phyloP scores from a whole-genome alignment of 2,113 vertebrate genomes.

The Sander vitreus region DNA sequence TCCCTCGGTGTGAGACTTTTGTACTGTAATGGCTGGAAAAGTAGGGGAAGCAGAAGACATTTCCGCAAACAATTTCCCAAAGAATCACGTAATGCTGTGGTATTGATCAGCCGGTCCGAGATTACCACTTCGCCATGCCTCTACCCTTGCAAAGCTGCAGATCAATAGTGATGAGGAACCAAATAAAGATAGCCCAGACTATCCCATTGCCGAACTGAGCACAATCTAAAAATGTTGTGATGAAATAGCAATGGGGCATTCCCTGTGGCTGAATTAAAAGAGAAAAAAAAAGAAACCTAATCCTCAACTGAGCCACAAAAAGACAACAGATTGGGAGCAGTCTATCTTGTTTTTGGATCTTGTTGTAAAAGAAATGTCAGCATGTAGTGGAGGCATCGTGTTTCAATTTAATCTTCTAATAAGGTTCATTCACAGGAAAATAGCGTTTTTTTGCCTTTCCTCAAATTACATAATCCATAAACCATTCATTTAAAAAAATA shows the following conservation, averaged over 20 bases:
- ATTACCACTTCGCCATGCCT: conserved; percentile 36
- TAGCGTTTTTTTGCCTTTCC: not conserved
- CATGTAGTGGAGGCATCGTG: not conserved
- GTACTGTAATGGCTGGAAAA: conserved; percentile 27
- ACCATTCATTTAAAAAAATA: not conserved
- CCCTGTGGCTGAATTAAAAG: conserved; percentile 42
- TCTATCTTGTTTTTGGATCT: conserved; percentile 7
- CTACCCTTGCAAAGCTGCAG: conserved; percentile 33
- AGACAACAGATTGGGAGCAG: conserved; percentile 30
- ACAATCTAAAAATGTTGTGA: conserved; percentile 33
- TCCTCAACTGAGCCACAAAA: conserved; percentile 43
- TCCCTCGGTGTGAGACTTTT: not conserved
- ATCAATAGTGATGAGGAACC: conserved; percentile 57
- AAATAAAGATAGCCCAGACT: conserved; percentile 61
- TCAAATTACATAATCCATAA: conserved; percentile 7
- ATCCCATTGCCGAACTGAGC: conserved; percentile 29
- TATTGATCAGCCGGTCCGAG: conserved; percentile 45
- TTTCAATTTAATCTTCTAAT: conserved; percentile 34
- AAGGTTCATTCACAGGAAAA: conserved; percentile 16
- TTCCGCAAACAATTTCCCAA: conserved; percentile 46
- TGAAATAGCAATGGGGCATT: conserved; percentile 51
- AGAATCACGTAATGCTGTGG: conserved; percentile 23
- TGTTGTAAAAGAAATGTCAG: conserved; percentile 30
- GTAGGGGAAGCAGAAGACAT: conserved; percentile 16
- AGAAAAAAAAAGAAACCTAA: conserved; percentile 30